phyloP scores from a whole-genome alignment of 2,797 vertebrate species.

The Eulemur mongoz region DNA sequence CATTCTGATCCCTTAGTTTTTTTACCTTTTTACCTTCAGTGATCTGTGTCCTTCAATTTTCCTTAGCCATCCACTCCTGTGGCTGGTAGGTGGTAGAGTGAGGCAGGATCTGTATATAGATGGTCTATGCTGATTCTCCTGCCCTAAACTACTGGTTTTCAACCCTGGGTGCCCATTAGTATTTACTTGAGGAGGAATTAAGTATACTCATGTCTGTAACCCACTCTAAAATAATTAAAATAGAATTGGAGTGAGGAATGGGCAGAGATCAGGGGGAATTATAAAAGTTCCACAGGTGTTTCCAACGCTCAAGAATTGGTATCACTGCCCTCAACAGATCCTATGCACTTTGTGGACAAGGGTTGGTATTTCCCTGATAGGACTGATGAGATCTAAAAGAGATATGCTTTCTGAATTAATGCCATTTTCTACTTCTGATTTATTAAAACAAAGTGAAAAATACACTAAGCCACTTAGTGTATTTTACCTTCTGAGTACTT shows the following conservation, averaged over 20 bases:
- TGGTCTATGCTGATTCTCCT: not conserved
- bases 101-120: not conserved
- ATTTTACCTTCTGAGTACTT: not conserved
- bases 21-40: not conserved
- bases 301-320: not conserved
- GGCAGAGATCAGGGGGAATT: not conserved
- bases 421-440: not conserved
- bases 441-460: constrained; percentile 21
- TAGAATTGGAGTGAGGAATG: not conserved
- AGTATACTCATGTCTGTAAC: not conserved
- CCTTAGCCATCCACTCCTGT: not conserved
- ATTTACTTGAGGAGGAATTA: not conserved
- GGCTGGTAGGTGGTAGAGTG: not conserved
- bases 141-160: not conserved
- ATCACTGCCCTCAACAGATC: not conserved
- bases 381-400: not conserved
- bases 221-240: not conserved
- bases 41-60: not conserved
- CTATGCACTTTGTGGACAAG: not conserved
- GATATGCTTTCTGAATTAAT: not conserved
- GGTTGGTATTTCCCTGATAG: not conserved
- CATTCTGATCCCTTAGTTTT: not conserved
- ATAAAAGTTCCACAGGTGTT: not conserved
- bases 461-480: not conserved
- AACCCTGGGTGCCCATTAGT: not conserved